Evolutionary conservation across 2,888 invertebrate species (phyloP), one percentile per base, ranked within the genome.

Genomic region (Clanis bilineata): DNA sequence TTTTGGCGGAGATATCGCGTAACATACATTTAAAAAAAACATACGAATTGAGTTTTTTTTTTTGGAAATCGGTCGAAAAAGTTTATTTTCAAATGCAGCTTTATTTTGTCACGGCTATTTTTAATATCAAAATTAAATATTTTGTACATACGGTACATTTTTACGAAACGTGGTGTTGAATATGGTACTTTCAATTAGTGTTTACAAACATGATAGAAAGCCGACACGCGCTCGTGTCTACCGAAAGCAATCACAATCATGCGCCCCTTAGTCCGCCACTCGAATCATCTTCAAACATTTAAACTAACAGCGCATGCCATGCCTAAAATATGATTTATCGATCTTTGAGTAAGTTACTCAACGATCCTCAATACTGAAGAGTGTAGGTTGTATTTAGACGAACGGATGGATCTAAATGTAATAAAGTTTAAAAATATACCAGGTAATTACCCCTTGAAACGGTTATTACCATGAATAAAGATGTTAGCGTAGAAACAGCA

Each of bases 191-290:
- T 70, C 69, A 71, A 76, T 73, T 67, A 67, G 59, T 78, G 76
- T 82, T 80, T 80, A 80, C 75, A 76, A 80, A 80, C 71, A 77
- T 65, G 73, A 73, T 77, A 77, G 79, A 80, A 77, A 78, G 74
- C 70, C 70, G 74, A 71, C 64, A 66, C 64, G 64, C 55, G 56
- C 62, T 68, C 58, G 58, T 59, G 25, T 45, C 12, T 57, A 59
- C 62, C 56, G 62, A 69, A 65, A 73, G 69, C 67, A 73, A 65
- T 71, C 70, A 67, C 68, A 63, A 68, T 62, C 62, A 57, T 2
- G 9, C 18, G 61, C 47, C 45, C 64, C 55, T 60, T 56, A 56
- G 61, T 57, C 61, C 61, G 61, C 63, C 59, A 68, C 72, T 65
- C 64, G 69, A 69, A 60, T 55, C 58, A 66, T 58, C 59, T 38